Percentiles rank a stretch among this genome's conserved stretches.
Conservation (phyloP, 1,140 invertebrate species). For the Agrypnia vestita region DNA sequence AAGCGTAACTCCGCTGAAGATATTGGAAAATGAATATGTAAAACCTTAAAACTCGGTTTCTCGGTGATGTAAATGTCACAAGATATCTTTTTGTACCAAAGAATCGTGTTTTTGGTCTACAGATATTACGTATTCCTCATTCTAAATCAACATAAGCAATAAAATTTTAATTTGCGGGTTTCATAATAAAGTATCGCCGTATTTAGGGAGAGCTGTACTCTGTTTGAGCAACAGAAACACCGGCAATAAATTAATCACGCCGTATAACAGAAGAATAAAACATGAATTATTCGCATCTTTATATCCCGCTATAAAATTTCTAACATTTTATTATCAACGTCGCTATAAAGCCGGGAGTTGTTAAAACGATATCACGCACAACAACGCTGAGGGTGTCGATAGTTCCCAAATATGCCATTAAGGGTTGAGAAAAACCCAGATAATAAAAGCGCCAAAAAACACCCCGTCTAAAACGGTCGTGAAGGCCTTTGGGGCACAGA, state of each 20-base stretch:
- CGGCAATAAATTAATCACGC: conserved; percentile 30
- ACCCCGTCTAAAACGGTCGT: conserved; percentile 10
- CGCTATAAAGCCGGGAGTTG: conserved; percentile 13
- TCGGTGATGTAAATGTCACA: too few relatives aligned
- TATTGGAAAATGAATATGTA: too few relatives aligned
- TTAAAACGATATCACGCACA: conserved; percentile 15
- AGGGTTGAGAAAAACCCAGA: conserved; percentile 25
- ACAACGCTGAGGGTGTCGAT: conserved; percentile 4
- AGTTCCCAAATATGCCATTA: conserved; percentile 19
- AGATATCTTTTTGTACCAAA: too few relatives aligned
- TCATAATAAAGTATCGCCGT: too few relatives aligned
- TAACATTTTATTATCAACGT: conserved; percentile 20
- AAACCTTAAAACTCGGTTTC: too few relatives aligned
- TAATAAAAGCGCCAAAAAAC: conserved; percentile 23
- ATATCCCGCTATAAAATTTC: conserved; percentile 4
- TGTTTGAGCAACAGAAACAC: too few relatives aligned
- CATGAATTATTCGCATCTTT: conserved; percentile 12
- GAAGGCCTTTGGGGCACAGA: background rate
- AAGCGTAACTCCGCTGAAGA: too few relatives aligned
- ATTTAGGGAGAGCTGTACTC: too few relatives aligned
- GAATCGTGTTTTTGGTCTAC: too few relatives aligned
- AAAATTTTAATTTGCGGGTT: too few relatives aligned
- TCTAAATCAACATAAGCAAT: too few relatives aligned
- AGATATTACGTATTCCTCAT: too few relatives aligned
- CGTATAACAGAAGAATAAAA: background rate